phyloP scores from a whole-genome alignment of 2,888 invertebrate species.

The Melolontha melolontha region DNA sequence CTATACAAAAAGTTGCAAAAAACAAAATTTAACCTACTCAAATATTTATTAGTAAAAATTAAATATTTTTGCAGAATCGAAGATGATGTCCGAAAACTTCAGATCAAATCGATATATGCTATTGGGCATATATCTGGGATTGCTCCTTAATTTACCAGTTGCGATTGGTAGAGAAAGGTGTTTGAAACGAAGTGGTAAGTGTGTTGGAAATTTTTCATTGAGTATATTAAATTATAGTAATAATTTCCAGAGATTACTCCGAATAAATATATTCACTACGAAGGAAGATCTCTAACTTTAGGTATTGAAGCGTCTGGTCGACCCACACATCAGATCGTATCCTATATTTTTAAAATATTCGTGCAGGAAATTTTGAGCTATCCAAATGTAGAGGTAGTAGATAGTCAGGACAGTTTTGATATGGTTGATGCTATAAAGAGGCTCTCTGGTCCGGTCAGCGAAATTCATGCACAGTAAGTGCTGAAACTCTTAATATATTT shows the following conservation, averaged over 20 bases:
- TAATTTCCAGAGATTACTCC: conserved; percentile 66
- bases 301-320: conserved; percentile 69
- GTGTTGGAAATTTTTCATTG: too few species aligned
- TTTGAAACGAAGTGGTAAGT: too few species aligned
- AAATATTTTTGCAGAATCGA: too few species aligned
- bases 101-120: too few species aligned
- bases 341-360: conserved; percentile 72
- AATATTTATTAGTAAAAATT: too few species aligned
- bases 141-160: too few species aligned
- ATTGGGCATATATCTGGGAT: too few species aligned
- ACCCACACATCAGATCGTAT: conserved; percentile 69
- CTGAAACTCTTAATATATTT: neutral
- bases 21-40: too few species aligned
- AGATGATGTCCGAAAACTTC: too few species aligned
- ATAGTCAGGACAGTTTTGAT: conserved; percentile 65
- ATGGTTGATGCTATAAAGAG: conserved; percentile 59
- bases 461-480: conserved; percentile 56
- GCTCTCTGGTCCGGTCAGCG: conserved; percentile 48
- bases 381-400: conserved; percentile 62
- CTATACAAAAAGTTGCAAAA: too few species aligned
- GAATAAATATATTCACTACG: conserved; percentile 64
- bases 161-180: too few species aligned
- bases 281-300: conserved; percentile 63
- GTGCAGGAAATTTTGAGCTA: conserved; percentile 67
- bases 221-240: neutral